Evolutionary conservation across 2,797 vertebrate genomes (phyloP).

Genomic region (Melopsittacus undulatus): DNA sequence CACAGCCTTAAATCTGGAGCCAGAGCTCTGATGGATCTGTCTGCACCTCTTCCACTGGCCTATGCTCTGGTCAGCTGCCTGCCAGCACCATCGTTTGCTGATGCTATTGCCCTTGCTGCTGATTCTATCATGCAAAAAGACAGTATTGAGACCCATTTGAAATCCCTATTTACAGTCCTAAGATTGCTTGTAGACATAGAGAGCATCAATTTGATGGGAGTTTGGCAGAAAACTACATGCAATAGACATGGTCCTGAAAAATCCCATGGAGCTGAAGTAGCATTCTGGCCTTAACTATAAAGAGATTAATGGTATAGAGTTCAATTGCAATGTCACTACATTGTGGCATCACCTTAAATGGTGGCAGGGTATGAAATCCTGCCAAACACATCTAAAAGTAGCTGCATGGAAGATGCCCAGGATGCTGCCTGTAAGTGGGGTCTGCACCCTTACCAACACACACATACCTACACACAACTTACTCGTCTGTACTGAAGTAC

Average conservation of each 20-base stretch:
- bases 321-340: background rate
- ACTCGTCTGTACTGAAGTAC: background rate
- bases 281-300: background rate
- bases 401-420: background rate
- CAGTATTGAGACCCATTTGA: background rate
- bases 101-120: background rate
- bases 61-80: background rate
- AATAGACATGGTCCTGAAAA: background rate
- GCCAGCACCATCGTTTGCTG: background rate
- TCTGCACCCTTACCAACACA: background rate
- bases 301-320: background rate
- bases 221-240: background rate
- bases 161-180: background rate
- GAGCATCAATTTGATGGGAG: background rate
- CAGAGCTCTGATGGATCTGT: conserved; percentile 38
- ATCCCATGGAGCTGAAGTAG: background rate
- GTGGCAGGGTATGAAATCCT: background rate
- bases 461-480: background rate
- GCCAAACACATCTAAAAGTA: background rate
- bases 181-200: background rate
- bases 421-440: fast-evolving
- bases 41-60: background rate
- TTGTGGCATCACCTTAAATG: background rate
- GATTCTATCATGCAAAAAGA: background rate
- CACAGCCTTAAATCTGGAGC: conserved; percentile 31